A percentile compares a stretch with the other conserved stretches of the same genome.
Conservation (phyloP, 2,888 invertebrate species). For the Miltochrista miniata region DNA sequence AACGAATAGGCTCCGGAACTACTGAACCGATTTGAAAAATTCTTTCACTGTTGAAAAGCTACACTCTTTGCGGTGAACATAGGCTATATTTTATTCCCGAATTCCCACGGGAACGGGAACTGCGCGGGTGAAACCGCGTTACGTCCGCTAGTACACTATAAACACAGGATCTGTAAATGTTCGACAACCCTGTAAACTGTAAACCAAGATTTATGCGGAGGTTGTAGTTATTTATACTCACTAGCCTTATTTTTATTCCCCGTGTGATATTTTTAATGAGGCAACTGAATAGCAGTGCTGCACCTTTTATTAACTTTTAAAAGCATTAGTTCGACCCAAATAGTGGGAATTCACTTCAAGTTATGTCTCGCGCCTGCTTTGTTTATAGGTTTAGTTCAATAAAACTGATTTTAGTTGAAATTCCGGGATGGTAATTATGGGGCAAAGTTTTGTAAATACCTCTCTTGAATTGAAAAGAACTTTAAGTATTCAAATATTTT, state of each 20-base stretch:
- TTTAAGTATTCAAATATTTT: conserved; percentile 17
- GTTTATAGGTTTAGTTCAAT: conserved; percentile 41
- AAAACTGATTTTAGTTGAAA: conserved; percentile 33
- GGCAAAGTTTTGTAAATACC: conserved; percentile 11
- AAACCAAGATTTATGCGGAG: conserved; percentile 78
- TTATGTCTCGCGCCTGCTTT: conserved; percentile 41
- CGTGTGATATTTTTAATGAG: conserved; percentile 82
- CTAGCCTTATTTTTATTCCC: conserved; percentile 78
- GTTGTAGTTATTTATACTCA: conserved; percentile 74
- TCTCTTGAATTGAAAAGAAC: conserved; percentile 11
- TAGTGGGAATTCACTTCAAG: conserved; percentile 48
- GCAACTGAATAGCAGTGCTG: conserved; percentile 70
- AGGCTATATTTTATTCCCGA: no score
- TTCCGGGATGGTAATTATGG: conserved; percentile 22
- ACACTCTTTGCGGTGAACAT: no score
- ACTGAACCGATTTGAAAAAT: no score
- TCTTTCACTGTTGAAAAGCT: no score
- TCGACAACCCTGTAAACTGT: conserved; percentile 66
- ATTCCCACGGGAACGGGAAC: no score
- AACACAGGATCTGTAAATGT: conserved; percentile 18
- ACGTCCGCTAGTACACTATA: no score
- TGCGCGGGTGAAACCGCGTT: no score
- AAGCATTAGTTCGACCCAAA: conserved; percentile 59
- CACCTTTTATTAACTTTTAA: conserved; percentile 75
- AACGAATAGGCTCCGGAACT: no score